phyloP scores from a whole-genome alignment of 2,888 invertebrate genomes.

The Thereva nobilitata region DNA sequence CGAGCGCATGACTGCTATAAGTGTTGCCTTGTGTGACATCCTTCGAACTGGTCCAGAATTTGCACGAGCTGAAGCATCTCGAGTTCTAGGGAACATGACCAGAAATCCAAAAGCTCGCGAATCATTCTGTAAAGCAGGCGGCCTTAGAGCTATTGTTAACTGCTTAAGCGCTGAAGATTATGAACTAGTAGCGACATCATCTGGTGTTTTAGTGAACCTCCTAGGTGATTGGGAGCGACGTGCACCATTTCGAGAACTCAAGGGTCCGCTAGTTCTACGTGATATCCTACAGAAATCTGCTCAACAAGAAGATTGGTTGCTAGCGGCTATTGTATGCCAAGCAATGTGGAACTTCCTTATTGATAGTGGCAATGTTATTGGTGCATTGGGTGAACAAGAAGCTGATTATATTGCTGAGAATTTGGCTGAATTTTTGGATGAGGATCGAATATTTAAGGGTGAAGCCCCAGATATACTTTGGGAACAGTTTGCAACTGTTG shows the following conservation, averaged over 20 bases:
- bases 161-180: conserved; percentile 66
- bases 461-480: conserved; percentile 58
- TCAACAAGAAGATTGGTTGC: conserved; percentile 67
- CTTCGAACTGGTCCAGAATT: conserved; percentile 49
- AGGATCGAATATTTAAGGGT: conserved; percentile 62
- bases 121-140: conserved; percentile 70
- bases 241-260: conserved; percentile 60
- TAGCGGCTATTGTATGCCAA: conserved; percentile 75
- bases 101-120: conserved; percentile 68
- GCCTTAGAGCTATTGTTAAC: conserved; percentile 64
- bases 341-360: conserved; percentile 73
- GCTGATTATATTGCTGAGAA: conserved; percentile 62
- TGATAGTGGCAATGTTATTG: conserved; percentile 60
- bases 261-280: conserved; percentile 61
- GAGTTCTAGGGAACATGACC: conserved; percentile 83
- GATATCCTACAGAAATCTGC: conserved; percentile 64
- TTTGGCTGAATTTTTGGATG: conserved; percentile 64
- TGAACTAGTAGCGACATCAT: conserved; percentile 74
- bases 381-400: conserved; percentile 59
- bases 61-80: conserved; percentile 69
- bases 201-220: conserved; percentile 83
- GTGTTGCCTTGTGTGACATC: conserved; percentile 49
- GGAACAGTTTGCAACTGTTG: conserved; percentile 77
- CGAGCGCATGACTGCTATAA: conserved; percentile 41
- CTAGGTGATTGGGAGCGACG: conserved; percentile 65